A percentile compares a stretch with the other conserved stretches of the same genome.
Conservation (phyloP, 1,140 invertebrate species). For the Temnothorax curvispinosus region DNA sequence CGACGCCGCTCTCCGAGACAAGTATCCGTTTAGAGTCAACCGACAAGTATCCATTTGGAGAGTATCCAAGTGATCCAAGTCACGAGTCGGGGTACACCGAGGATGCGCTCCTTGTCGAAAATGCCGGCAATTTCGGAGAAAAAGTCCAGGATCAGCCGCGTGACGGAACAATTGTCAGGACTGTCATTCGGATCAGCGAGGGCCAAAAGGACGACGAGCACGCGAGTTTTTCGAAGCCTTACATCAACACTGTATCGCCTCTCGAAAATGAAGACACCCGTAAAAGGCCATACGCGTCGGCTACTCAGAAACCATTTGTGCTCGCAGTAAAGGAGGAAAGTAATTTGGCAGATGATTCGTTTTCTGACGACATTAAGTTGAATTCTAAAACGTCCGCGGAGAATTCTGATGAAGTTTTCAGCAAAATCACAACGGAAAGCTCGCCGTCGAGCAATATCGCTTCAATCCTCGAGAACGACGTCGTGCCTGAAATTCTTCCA, state of each 20-base stretch:
- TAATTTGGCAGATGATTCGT: not conserved
- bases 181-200: not conserved
- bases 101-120: constrained; percentile 48
- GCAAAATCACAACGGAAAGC: not conserved
- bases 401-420: not conserved
- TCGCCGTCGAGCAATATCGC: not conserved
- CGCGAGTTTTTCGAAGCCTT: not conserved
- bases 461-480: constrained; percentile 8
- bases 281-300: not conserved
- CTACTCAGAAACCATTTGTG: not conserved
- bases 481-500: not conserved
- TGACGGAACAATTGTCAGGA: not conserved
- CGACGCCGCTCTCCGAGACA: constrained; percentile 17
- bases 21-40: constrained; percentile 8
- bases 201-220: not conserved
- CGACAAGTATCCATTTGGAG: constrained; percentile 2
- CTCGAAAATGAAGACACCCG: not conserved
- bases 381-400: not conserved
- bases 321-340: not conserved
- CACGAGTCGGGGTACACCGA: not conserved
- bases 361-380: not conserved
- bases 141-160: constrained; percentile 10
- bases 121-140: constrained; percentile 70
- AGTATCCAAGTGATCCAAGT: not conserved
- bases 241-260: not conserved